Conservation (phyloP, 2,888 invertebrate genomes). For the Gerris lacustris region DNA sequence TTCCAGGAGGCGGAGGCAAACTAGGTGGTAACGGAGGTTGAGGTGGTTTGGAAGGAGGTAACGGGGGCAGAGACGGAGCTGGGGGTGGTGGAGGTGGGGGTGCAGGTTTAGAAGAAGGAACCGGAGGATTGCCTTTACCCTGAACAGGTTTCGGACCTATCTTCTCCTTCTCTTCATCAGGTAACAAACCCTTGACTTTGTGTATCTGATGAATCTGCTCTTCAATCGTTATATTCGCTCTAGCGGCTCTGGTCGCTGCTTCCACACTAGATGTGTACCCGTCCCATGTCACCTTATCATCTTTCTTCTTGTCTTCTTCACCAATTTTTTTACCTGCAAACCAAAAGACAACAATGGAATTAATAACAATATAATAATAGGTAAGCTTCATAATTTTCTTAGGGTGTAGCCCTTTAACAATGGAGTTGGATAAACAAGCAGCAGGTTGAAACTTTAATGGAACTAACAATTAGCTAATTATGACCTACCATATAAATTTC, state of each 20-base stretch:
- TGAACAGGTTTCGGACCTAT: conserved; percentile 78
- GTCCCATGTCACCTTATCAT: conserved; percentile 91
- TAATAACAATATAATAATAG: no score
- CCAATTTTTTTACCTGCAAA: conserved; percentile 67
- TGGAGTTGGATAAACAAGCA: no score
- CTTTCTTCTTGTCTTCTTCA: conserved; percentile 71
- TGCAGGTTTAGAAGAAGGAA: conserved; percentile 28
- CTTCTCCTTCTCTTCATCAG: conserved; percentile 93
- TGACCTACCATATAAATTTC: no score
- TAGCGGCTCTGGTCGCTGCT: conserved; percentile 83
- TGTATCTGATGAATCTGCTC: conserved; percentile 94
- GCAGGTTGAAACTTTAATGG: no score
- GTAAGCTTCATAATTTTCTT: no score
- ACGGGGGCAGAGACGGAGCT: conserved; percentile 36
- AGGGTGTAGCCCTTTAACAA: no score
- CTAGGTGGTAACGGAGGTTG: conserved; percentile 30
- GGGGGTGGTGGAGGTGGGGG: conserved; percentile 21
- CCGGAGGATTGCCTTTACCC: conserved; percentile 31
- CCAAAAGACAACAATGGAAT: no score
- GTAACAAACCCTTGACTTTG: conserved; percentile 83
- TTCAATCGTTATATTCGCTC: conserved; percentile 89
- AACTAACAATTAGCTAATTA: no score
- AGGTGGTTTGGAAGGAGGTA: conserved; percentile 39
- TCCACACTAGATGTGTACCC: conserved; percentile 95
- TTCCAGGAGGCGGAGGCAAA: conserved; percentile 39